Conservation (phyloP, 2,888 invertebrate genomes). For the Dione juno region DNA sequence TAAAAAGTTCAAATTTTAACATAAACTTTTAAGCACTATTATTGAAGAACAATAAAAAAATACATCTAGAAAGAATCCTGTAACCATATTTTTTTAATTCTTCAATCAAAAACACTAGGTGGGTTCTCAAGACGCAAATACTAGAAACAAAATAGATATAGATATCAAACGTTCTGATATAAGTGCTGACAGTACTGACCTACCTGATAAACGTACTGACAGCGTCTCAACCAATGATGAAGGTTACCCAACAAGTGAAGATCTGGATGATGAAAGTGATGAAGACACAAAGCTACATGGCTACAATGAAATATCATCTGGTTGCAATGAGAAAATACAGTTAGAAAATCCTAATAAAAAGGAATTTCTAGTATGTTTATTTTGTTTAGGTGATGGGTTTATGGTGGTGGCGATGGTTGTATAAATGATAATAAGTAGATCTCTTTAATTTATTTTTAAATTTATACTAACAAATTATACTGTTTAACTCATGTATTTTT, state of each 20-base stretch:
- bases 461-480: too few relatives aligned
- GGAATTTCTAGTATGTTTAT: conserved; percentile 67
- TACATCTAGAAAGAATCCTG: too few relatives aligned
- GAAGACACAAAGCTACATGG: conserved; percentile 61
- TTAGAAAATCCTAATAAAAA: conserved; percentile 72
- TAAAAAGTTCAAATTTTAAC: too few relatives aligned
- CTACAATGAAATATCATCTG: conserved; percentile 67
- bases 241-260: conserved; percentile 45
- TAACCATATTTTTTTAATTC: too few relatives aligned
- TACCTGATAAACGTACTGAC: conserved; percentile 32
- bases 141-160: conserved; percentile 50
- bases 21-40: too few relatives aligned
- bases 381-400: conserved; percentile 45
- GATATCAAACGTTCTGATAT: conserved; percentile 41
- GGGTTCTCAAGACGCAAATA: conserved; percentile 57
- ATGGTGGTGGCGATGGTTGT: conserved; percentile 27
- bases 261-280: conserved; percentile 51
- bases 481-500: too few relatives aligned
- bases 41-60: too few relatives aligned
- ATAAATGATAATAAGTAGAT: neutral
- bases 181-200: conserved; percentile 32
- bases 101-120: conserved; percentile 51
- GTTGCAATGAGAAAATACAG: conserved; percentile 68
- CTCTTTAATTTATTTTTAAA: too few relatives aligned
- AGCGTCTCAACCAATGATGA: conserved; percentile 38